phyloP scores from a whole-genome alignment of 2,113 vertebrate genomes.

The Rhagologus leucostigma region DNA sequence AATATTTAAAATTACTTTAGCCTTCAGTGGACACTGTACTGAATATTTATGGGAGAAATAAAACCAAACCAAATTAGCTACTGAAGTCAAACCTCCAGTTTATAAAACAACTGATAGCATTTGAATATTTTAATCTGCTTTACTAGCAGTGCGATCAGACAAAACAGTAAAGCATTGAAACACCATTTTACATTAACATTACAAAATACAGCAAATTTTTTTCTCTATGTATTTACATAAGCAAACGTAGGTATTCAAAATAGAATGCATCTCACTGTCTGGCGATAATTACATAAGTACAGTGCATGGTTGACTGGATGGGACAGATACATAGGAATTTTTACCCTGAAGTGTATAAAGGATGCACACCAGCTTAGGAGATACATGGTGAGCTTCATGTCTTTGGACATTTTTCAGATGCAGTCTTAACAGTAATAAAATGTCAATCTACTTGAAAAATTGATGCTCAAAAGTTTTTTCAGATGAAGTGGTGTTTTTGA shows the following conservation, averaged over 20 bases:
- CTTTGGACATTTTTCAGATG: conserved; percentile 48
- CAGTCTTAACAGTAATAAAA: conserved; percentile 15
- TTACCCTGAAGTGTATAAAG: conserved; percentile 50
- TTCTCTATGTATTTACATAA: conserved; percentile 58
- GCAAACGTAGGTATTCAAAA: conserved; percentile 62
- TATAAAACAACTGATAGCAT: conserved; percentile 52
- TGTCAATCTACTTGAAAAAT: not conserved
- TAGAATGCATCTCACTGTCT: conserved; percentile 55
- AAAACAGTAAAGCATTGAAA: conserved; percentile 50
- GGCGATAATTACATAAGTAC: conserved; percentile 54
- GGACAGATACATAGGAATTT: conserved; percentile 34
- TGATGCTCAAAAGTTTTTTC: not conserved
- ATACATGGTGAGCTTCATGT: conserved; percentile 49
- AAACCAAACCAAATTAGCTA: not conserved
- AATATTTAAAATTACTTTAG: not conserved
- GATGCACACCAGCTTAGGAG: conserved; percentile 54
- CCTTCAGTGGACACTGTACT: not conserved
- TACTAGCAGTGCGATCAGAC: conserved; percentile 45
- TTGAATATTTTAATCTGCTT: conserved; percentile 65
- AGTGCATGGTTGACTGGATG: conserved; percentile 40
- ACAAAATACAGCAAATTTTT: conserved; percentile 59
- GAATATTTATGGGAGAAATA: not conserved
- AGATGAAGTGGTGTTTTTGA: not conserved
- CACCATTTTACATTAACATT: conserved; percentile 63
- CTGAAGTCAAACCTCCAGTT: conserved; percentile 50